A percentile compares a stretch with the other conserved stretches of the same genome.
Evolutionary conservation across 2,797 vertebrate species (phyloP).

Genomic region (Salarias fasciatus): DNA sequence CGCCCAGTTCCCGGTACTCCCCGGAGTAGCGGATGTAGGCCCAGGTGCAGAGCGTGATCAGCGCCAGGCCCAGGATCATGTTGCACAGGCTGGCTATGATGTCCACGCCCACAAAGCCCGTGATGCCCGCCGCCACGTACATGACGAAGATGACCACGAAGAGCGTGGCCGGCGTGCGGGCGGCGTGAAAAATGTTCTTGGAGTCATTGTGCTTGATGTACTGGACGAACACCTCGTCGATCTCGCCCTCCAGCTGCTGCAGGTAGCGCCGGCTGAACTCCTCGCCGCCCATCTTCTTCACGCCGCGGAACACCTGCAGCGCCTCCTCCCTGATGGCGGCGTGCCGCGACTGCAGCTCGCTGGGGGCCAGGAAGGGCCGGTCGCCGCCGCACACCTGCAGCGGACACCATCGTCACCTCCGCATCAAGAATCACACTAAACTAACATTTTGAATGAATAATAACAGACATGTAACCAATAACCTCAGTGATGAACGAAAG

Average conservation of each 20-base stretch:
- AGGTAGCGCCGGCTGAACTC: conserved; percentile 96
- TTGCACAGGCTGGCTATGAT: conserved; percentile 90
- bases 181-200: conserved; percentile 99
- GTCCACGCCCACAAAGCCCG: conserved; percentile 93
- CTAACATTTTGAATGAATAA: no score
- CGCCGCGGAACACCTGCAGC: conserved; percentile 87
- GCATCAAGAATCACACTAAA: no score
- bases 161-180: conserved; percentile 95
- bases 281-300: conserved; percentile 99
- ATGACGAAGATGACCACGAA: conserved; percentile 97
- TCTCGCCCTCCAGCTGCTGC: conserved; percentile 91
- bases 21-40: conserved; percentile 98
- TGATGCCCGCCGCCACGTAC: conserved; percentile 93
- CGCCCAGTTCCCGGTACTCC: conserved; percentile 95
- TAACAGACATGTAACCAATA: no score
- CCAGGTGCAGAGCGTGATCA: conserved; percentile 93
- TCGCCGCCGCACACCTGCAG: conserved; percentile 97
- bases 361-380: conserved; percentile 95
- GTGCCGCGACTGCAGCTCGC: conserved; percentile 93
- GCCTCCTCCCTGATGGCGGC: conserved; percentile 86
- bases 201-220: conserved; percentile 97
- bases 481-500: no score
- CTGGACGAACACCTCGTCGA: conserved; percentile 91
- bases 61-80: conserved; percentile 90
- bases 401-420: no score